Conservation (phyloP, 1,140 invertebrate genomes). For the Leucophenga varia region DNA sequence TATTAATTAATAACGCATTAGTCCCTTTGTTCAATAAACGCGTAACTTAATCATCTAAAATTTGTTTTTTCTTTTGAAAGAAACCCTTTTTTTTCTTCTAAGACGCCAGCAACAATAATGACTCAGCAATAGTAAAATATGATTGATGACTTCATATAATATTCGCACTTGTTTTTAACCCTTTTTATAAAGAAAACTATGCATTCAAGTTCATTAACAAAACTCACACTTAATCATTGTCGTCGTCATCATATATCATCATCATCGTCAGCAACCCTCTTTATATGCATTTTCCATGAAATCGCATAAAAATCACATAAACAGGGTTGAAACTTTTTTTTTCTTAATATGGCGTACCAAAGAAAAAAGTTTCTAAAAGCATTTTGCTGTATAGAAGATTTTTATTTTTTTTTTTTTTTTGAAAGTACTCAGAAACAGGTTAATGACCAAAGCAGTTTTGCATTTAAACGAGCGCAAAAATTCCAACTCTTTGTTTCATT, state of each 20-base stretch:
- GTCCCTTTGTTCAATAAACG: too few relatives aligned
- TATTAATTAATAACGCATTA: too few relatives aligned
- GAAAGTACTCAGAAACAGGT: constrained; percentile 48
- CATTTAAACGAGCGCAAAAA: constrained; percentile 44
- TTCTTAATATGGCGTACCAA: too few relatives aligned
- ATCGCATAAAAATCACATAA: neutral
- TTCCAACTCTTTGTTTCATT: too few relatives aligned
- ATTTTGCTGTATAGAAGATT: constrained; percentile 32
- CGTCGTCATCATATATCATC: constrained; percentile 15
- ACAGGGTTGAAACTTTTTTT: constrained; percentile 27
- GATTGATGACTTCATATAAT: constrained; percentile 33
- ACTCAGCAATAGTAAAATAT: constrained; percentile 29
- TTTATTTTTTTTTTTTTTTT: too few relatives aligned
- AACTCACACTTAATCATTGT: constrained; percentile 27
- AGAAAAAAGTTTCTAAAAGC: constrained; percentile 27
- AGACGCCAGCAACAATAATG: too few relatives aligned
- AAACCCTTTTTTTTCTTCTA: too few relatives aligned
- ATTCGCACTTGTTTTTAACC: constrained; percentile 50
- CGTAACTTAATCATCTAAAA: too few relatives aligned
- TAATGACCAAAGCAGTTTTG: constrained; percentile 50
- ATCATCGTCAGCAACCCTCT: constrained; percentile 43
- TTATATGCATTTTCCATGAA: neutral
- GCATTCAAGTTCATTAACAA: constrained; percentile 45
- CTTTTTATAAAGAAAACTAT: constrained; percentile 24
- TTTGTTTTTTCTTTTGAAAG: too few relatives aligned